A percentile compares a stretch with the other conserved stretches of the same genome.
phyloP scores from a whole-genome alignment of 2,888 invertebrate species.

The Epirrhoe alternata region DNA sequence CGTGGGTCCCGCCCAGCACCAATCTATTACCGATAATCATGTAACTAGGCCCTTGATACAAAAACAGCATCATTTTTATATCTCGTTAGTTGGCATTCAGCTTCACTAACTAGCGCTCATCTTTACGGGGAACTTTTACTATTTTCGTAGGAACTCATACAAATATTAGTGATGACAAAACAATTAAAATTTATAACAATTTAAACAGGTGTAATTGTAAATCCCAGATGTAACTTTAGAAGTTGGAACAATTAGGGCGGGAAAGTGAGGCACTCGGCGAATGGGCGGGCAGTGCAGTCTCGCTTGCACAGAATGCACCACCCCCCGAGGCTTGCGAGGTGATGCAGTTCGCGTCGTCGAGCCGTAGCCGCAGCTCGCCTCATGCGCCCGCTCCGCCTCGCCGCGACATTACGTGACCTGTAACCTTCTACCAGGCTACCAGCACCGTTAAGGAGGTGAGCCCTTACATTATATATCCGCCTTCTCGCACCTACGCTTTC shows the following conservation, averaged over 20 bases:
- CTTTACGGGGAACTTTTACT: not conserved
- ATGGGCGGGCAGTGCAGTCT: constrained; percentile 82
- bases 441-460: constrained; percentile 74
- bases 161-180: constrained; percentile 22
- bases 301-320: constrained; percentile 83
- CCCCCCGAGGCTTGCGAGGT: constrained; percentile 71
- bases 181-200: constrained; percentile 40
- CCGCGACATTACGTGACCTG: constrained; percentile 77
- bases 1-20: constrained; percentile 62
- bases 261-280: constrained; percentile 82
- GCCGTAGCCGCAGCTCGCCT: constrained; percentile 71
- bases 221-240: constrained; percentile 61
- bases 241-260: constrained; percentile 77
- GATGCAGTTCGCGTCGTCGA: constrained; percentile 76
- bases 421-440: constrained; percentile 81
- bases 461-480: constrained; percentile 69
- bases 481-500: constrained; percentile 59
- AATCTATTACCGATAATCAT: constrained; percentile 45
- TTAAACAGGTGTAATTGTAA: constrained; percentile 52
- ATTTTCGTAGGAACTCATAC: not conserved
- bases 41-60: constrained; percentile 44
- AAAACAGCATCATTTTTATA: constrained; percentile 34
- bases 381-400: constrained; percentile 57
- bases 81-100: constrained; percentile 30
- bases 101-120: constrained; percentile 26